phyloP scores from a whole-genome alignment of 2,113 vertebrate species.

The Numida meleagris region DNA sequence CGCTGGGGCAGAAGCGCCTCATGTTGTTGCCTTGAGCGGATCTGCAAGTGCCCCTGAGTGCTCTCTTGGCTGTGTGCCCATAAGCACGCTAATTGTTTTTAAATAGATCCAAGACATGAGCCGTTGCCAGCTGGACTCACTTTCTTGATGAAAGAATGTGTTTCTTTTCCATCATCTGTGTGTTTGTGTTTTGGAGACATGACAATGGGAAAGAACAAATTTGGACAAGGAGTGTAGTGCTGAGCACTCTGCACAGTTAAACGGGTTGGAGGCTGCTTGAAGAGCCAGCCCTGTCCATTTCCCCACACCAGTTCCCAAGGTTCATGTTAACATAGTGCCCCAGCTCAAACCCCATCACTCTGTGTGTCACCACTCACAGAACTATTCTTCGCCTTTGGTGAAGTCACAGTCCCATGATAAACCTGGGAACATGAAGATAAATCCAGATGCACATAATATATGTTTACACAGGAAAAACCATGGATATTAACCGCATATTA shows the following conservation, averaged over 20 bases:
- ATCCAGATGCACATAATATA: background rate
- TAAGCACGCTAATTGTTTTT: background rate
- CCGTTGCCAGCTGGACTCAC: background rate
- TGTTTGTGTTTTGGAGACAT: background rate
- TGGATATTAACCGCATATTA: background rate
- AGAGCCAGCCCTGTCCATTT: background rate
- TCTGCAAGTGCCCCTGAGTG: background rate
- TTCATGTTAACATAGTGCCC: background rate
- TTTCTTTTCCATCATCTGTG: background rate
- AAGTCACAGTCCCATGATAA: background rate
- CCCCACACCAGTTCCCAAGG: rapidly evolving
- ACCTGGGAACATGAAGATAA: background rate
- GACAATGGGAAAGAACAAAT: background rate
- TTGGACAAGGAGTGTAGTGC: background rate
- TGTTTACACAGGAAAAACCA: background rate
- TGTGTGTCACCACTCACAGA: background rate
- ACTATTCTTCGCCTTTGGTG: background rate
- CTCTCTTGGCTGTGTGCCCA: background rate
- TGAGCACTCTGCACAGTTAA: rapidly evolving
- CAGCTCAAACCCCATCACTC: too few species aligned
- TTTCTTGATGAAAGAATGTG: background rate
- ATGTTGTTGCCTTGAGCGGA: background rate
- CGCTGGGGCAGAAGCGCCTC: background rate
- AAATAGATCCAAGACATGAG: conserved; percentile 6
- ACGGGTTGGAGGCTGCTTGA: background rate